Base-by-base conservation (phyloP, 1,140 invertebrate species). In the Probaryconus sp. region DNA sequence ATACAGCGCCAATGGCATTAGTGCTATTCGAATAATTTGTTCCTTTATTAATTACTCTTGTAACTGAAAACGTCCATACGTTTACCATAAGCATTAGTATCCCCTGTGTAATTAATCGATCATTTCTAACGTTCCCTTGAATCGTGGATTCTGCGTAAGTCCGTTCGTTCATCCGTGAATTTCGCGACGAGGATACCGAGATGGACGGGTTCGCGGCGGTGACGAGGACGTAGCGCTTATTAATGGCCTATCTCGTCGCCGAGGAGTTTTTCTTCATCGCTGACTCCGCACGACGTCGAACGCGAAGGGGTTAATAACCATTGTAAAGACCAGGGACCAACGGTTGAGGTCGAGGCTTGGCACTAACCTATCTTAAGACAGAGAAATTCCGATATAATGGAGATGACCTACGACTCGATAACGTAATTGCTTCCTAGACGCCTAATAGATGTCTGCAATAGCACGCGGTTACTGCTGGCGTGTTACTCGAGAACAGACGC, bases 331-430 rank as follows among this genome's bases (percentile, higher is more conserved):
- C 31, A 24, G 56, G 72, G 55, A 53, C 35, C 56, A 60, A 65
- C 65, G 73, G 79, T 70, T 79, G 76, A 78, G 63, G 64, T 73
- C 70, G 64, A 68, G 42, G 70, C 73, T 72, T 79, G 58, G 31
- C 69, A 77, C 77, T 68, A 70, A 73, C 65, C 74, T 75, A 71
- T 51, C 48, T 63, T 55, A 70, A 69, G 69, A 61, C 78, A 35
- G 78, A 51, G 58, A 82, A 85, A 86, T 86, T 85, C 84, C 81
- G 56, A 80, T 83, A 83, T 86, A 85, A 86, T 85, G 76, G 77
- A 74, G 78, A 83, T 83, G 83, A 85, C 82, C 83, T 82, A 78
- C 72, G 81, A 82, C 81, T 83, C 73, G 73, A 81, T 85, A 79
- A 85, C 80, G 83, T 82, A 85, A 86, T 79, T 76, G 83, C 82